Evolutionary conservation across 2,888 invertebrate genomes (phyloP).

Genomic region (Emmelina monodactyla): DNA sequence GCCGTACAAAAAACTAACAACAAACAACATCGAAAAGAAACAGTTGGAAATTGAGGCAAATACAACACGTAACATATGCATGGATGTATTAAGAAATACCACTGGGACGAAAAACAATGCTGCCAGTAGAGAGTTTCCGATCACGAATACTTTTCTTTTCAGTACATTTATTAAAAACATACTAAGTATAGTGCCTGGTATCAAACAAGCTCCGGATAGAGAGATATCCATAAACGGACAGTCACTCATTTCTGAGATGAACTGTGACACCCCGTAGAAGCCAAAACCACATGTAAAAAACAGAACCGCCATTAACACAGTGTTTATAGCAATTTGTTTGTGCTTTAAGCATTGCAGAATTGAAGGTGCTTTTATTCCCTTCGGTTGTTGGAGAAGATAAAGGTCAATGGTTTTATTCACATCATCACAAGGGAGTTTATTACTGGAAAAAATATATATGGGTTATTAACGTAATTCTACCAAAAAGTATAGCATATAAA

Average conservation of each 20-base stretch:
- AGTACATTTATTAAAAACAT: slow-evolving; percentile 66
- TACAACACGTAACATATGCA: slow-evolving; percentile 59
- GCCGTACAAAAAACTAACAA: slow-evolving; percentile 81
- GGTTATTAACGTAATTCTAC: too few relatives aligned
- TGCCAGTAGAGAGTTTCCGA: slow-evolving; percentile 39
- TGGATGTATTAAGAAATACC: too few relatives aligned
- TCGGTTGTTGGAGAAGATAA: slow-evolving; percentile 17
- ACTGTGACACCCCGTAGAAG: slow-evolving; percentile 84
- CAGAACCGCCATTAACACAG: slow-evolving; percentile 71
- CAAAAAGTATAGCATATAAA: too few relatives aligned
- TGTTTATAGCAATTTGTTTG: slow-evolving; percentile 66
- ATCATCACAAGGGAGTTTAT: slow-evolving; percentile 18
- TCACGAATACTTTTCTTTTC: slow-evolving; percentile 61
- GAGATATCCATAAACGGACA: slow-evolving; percentile 78
- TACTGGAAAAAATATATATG: background rate
- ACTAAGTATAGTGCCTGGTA: slow-evolving; percentile 68
- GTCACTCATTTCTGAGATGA: slow-evolving; percentile 76
- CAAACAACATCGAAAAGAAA: slow-evolving; percentile 81
- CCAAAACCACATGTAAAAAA: slow-evolving; percentile 84
- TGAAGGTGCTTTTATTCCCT: slow-evolving; percentile 19
- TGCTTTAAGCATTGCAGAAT: slow-evolving; percentile 30
- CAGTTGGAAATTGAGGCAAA: slow-evolving; percentile 76
- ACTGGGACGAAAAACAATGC: too few relatives aligned
- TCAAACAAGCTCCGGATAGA: slow-evolving; percentile 71
- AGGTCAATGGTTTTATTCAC: slow-evolving; percentile 31